Base-by-base conservation (phyloP, 2,797 vertebrate species). In the Spinus pinus region DNA sequence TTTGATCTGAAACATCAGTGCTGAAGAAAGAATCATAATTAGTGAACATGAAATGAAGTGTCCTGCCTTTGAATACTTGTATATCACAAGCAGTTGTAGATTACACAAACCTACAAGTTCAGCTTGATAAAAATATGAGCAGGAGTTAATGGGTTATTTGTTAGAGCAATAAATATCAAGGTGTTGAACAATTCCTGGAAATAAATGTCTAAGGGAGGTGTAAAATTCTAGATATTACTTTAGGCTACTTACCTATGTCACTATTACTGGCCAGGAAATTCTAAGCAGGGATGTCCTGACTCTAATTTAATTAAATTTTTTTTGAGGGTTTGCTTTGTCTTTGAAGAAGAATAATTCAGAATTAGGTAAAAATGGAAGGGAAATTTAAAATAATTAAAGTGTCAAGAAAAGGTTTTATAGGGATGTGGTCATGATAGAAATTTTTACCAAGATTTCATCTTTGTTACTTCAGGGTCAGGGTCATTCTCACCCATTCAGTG, bases 41-140 rank as follows among this genome's bases (percentile, higher is more conserved):
- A 92, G 16, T 28, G 27, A 60, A 57, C 16, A 64, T 28, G 46
- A 85, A 79, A 69, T 60, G 4, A 88, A 81, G 6, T 44, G 8
- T 64, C 72, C 39, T 67, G 46, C 12, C 41, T 84, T 79, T 87
- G 49, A 77, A 60, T 80, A 87, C 73, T 42, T 88, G 31, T 57
- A 25, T 31, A 74, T 4, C 20, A 37, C 13, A 82, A 73, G 24
- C 16, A 27, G 17, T 35, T 57, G 33, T 18, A 72, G 70, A 58
- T 90, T 69, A 49, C 41, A 86, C 31, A 81, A 58, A 65, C 10
- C 13, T 56, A 58, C 17, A 70, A 37, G 12, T 62, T 82, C 31
- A 56, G 9, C 41, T 66, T 77, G 51, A 73, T 77, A 74, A 90
- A 94, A 58, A 35, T 22, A 66, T 73, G 20, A 62, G 10, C 16